Evolutionary conservation across 2,888 invertebrate genomes (phyloP).

Genomic region (Drosophila engyochracea): DNA sequence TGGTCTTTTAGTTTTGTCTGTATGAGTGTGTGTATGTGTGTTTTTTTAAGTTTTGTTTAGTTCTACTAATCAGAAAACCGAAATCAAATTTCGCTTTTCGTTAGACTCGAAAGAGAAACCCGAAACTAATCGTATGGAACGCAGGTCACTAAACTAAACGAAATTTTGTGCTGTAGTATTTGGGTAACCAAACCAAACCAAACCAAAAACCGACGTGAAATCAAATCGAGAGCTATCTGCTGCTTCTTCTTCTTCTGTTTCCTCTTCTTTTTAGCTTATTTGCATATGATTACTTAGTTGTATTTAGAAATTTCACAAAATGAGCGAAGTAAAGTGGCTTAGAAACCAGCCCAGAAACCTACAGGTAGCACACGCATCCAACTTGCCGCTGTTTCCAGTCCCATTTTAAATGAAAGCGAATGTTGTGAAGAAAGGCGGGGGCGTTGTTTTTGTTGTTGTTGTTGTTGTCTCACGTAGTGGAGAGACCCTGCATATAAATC

Average conservation of each 20-base stretch:
- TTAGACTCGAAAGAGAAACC: slow-evolving; percentile 76
- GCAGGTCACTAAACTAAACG: slow-evolving; percentile 60
- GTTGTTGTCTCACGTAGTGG: slow-evolving; percentile 39
- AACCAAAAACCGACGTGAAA: slow-evolving; percentile 42
- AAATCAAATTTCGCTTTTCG: slow-evolving; percentile 82
- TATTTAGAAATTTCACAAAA: slow-evolving; percentile 74
- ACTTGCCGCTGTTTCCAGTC: slow-evolving; percentile 25
- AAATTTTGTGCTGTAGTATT: slow-evolving; percentile 61
- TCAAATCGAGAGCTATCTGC: slow-evolving; percentile 36
- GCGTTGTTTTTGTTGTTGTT: slow-evolving; percentile 23
- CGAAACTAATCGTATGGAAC: slow-evolving; percentile 75
- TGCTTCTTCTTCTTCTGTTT: slow-evolving; percentile 14
- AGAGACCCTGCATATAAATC: slow-evolving; percentile 60
- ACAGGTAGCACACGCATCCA: slow-evolving; percentile 15
- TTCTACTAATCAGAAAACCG: slow-evolving; percentile 78
- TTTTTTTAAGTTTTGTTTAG: slow-evolving; percentile 34
- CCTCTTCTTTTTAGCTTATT: slow-evolving; percentile 55
- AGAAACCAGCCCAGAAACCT: slow-evolving; percentile 45
- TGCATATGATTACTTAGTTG: slow-evolving; percentile 72
- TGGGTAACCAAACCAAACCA: slow-evolving; percentile 73
- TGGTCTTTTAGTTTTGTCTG: background rate
- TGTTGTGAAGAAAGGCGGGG: slow-evolving; percentile 49
- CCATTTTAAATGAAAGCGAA: slow-evolving; percentile 71
- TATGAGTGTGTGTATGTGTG: background rate
- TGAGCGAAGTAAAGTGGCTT: slow-evolving; percentile 38